Conservation (phyloP, 2,888 invertebrate genomes). For the Morinoia aosen region DNA sequence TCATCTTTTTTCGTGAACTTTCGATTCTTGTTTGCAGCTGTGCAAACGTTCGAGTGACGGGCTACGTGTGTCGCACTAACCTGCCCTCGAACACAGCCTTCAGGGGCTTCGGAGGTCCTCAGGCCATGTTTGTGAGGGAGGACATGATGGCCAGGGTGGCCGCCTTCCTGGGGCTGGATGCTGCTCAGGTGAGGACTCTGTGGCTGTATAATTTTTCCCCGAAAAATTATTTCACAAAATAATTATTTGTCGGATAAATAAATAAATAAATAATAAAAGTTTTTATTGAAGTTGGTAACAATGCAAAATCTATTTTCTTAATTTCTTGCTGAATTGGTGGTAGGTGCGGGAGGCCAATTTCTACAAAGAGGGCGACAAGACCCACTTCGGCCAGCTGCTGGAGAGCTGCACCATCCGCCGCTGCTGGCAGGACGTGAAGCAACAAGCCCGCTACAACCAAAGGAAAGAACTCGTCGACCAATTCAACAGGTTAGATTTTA, state of each 20-base stretch:
- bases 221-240: no score
- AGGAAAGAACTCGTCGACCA: constrained; percentile 77
- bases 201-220: no score
- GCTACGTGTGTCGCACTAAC: constrained; percentile 88
- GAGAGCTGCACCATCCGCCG: constrained; percentile 80
- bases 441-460: constrained; percentile 78
- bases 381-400: constrained; percentile 84
- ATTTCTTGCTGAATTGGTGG: no score
- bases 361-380: constrained; percentile 82
- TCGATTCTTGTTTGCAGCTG: not conserved
- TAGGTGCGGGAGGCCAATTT: constrained; percentile 80
- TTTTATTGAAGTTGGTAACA: no score
- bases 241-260: no score
- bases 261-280: no score
- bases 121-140: constrained; percentile 90
- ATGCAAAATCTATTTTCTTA: no score
- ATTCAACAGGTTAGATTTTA: constrained; percentile 79
- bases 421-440: constrained; percentile 86
- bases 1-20: no score
- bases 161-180: constrained; percentile 78
- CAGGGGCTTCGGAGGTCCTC: constrained; percentile 91
- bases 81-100: constrained; percentile 94
- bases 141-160: constrained; percentile 84
- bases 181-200: constrained; percentile 75
- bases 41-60: constrained; percentile 76